A percentile compares a stretch with the other conserved stretches of the same genome.
These are phyloP conservation scores for Chionodraco myersi DNA, from an alignment of 2,113 vertebrate genomes.

Conservation along the genomic window DNA sequence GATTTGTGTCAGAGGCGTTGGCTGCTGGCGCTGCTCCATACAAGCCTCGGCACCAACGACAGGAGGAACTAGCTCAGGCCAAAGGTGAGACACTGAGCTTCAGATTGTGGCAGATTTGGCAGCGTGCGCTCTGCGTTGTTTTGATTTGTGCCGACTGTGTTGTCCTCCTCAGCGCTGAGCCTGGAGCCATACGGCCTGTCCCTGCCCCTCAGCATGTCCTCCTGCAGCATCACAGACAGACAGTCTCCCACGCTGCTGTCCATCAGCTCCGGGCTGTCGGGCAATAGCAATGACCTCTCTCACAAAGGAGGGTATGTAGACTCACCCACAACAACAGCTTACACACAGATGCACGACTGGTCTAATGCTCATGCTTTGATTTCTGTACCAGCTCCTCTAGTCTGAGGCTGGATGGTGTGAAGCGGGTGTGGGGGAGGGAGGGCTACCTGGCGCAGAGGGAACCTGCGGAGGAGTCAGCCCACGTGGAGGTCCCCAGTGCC, in stretches of 20 bases:
- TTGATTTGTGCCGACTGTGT: slow-evolving; percentile 38
- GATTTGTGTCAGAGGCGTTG: slow-evolving; percentile 94
- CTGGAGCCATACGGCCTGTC: slow-evolving; percentile 94
- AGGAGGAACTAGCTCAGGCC: slow-evolving; percentile 90
- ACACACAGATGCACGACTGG: not conserved
- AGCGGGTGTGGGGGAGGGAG: slow-evolving; percentile 93
- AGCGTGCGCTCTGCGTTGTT: not conserved
- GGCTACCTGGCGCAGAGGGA: slow-evolving; percentile 92
- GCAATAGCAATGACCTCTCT: slow-evolving; percentile 87
- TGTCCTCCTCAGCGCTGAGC: slow-evolving; percentile 86
- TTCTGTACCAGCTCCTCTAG: slow-evolving; percentile 80
- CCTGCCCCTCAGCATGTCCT: slow-evolving; percentile 87
- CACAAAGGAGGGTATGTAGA: slow-evolving; percentile 89
- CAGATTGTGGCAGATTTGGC: not conserved
- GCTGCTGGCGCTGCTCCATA: slow-evolving; percentile 91
- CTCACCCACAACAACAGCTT: not conserved
- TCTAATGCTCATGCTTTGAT: not conserved
- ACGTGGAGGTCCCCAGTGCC: slow-evolving; percentile 63
- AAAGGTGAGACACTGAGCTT: slow-evolving; percentile 91
- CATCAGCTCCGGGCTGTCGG: slow-evolving; percentile 90
- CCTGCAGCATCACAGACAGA: slow-evolving; percentile 87
- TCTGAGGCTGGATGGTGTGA: slow-evolving; percentile 91
- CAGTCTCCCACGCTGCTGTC: slow-evolving; percentile 93
- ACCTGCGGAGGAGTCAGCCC: slow-evolving; percentile 66
- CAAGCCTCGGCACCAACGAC: slow-evolving; percentile 95